Evolutionary conservation across 2,888 invertebrate genomes (phyloP), one percentile per base, ranked within the genome.

Genomic region (Muschampia plurimacula): DNA sequence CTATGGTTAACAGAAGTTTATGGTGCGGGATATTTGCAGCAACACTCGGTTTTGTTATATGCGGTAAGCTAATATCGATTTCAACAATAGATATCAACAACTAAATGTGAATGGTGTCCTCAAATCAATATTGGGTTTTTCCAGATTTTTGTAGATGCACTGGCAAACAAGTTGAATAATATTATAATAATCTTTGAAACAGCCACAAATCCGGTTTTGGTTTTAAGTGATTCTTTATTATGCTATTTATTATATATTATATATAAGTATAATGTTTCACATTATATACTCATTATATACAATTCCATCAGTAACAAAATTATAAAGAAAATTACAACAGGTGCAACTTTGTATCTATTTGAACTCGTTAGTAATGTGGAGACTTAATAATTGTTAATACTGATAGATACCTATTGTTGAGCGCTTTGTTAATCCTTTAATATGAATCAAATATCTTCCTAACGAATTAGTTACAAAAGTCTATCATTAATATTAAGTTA

Each of bases 91-190:
- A 44, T 44, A 69, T 44, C 57, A 46, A 70, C 65, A 65, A 39
- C 28, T 44, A 46, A 62, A 49, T 22, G 32, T 36, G 32, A 57
- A 15, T 22, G 28, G 59, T 71, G 70, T 65, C 65, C 65, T 65
- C 59, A 68, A 36, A 65, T 36, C 32, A 49, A 68, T 36, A 44
- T 39, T 57, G 69, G 70, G 70, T 64, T 70, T 70, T 70, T 71
- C 70, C 70, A 44, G 32, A 59, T 71, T 71, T 71, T 71, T 71
- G 46, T 59, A 46, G 28, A 32, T 65, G 70, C 70, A 71, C 59
- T 71, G 65, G 65, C 57, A 15, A 64, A 63, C 62, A 41, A 49
- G 49, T 62, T 36, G n/a, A 39, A 39, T 39, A 60, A 39, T 36
- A 22, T 28, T 36, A 59, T 32, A 1, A 60, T 39, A n/a, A 60